Evolutionary conservation across 2,888 invertebrate species (phyloP).

Genomic region (Phengaris alcon): DNA sequence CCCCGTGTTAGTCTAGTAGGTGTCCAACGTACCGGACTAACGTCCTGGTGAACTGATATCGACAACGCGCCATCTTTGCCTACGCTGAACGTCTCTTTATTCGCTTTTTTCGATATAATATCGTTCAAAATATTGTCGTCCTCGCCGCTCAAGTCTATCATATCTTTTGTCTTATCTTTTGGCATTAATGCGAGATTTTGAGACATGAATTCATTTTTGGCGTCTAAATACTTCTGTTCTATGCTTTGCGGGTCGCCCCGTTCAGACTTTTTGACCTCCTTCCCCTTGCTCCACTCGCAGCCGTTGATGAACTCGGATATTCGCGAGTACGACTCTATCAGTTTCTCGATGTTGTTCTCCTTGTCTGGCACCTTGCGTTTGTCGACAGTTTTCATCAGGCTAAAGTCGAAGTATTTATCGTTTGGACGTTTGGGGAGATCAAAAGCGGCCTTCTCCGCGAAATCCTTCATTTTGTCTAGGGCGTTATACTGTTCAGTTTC

Average conservation of each 20-base stretch:
- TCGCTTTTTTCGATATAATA: conserved; percentile 60
- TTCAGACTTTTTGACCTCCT: conserved; percentile 50
- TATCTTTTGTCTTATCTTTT: conserved; percentile 60
- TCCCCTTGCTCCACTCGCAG: conserved; percentile 69
- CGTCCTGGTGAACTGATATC: conserved; percentile 65
- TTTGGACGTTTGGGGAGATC: conserved; percentile 64
- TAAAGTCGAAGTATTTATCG: conserved; percentile 58
- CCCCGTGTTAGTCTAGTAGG: conserved; percentile 37
- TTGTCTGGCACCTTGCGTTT: conserved; percentile 52
- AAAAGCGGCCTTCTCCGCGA: conserved; percentile 73
- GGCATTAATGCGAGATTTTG: conserved; percentile 70
- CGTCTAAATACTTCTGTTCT: conserved; percentile 70
- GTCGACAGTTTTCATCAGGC: conserved; percentile 53
- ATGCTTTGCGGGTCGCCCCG: conserved; percentile 59
- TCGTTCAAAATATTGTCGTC: conserved; percentile 58
- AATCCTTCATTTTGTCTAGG: conserved; percentile 74
- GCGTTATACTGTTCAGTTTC: conserved; percentile 71
- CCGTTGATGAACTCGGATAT: conserved; percentile 74
- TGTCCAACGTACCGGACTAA: conserved; percentile 61
- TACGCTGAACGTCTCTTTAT: conserved; percentile 61
- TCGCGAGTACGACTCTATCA: conserved; percentile 70
- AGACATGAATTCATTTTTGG: conserved; percentile 75
- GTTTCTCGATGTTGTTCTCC: conserved; percentile 64
- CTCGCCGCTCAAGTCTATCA: conserved; percentile 68
- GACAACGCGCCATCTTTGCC: conserved; percentile 71